phyloP scores from a whole-genome alignment of 2,797 vertebrate genomes.

The Ceryle rudis region DNA sequence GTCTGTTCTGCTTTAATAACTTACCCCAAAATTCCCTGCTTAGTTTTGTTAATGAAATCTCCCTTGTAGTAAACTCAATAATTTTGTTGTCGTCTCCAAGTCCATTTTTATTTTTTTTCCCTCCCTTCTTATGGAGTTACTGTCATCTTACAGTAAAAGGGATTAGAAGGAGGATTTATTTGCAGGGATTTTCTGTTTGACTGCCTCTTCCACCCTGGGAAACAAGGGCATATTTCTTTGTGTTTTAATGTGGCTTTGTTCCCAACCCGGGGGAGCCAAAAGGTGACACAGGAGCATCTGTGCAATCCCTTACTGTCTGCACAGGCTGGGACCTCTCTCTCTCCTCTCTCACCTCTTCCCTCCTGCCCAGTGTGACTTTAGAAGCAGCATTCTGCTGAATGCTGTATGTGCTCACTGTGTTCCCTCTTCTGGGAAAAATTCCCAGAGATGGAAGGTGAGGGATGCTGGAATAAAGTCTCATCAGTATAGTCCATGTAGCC shows the following conservation, averaged over 20 bases:
- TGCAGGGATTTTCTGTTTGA: background rate
- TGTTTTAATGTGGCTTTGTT: background rate
- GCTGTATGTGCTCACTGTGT: background rate
- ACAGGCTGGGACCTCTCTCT: background rate
- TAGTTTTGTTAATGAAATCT: background rate
- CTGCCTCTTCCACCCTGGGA: background rate
- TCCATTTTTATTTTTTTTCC: background rate
- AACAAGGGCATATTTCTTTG: background rate
- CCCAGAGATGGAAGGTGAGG: background rate
- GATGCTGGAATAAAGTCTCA: background rate
- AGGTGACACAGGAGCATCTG: background rate
- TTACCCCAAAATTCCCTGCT: background rate
- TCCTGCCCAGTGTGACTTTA: background rate
- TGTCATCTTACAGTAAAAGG: background rate
- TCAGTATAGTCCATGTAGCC: background rate
- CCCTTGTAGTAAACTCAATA: background rate
- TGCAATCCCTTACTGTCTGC: background rate
- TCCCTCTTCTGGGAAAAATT: background rate
- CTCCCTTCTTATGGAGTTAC: background rate
- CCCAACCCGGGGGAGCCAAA: background rate
- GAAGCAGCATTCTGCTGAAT: background rate
- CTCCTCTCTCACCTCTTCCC: background rate
- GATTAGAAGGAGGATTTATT: conserved; percentile 1
- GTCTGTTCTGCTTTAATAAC: background rate
- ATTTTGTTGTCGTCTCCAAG: background rate